Evolutionary conservation across 2,888 invertebrate genomes (phyloP).

Genomic region (Acheta domesticus): DNA sequence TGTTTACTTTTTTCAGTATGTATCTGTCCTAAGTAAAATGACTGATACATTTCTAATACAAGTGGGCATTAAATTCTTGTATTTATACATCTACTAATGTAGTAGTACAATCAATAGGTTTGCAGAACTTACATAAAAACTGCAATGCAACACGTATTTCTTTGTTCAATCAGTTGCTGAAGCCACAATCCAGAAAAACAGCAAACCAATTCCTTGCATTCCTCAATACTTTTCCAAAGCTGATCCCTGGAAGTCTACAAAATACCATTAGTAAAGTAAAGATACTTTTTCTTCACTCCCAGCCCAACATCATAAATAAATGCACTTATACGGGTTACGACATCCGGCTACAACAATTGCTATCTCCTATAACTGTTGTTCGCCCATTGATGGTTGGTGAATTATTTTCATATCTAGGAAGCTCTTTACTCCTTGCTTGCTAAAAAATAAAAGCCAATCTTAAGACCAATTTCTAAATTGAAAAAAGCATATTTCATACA

Average conservation of each 20-base stretch:
- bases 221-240: neutral
- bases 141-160: neutral
- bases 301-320: neutral
- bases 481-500: neutral
- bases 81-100: neutral
- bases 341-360: slow-evolving; percentile 57
- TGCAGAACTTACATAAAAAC: neutral
- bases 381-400: slow-evolving; percentile 68
- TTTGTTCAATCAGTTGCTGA: neutral
- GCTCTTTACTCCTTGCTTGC: slow-evolving; percentile 82
- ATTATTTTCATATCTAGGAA: slow-evolving; percentile 70
- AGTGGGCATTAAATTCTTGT: neutral
- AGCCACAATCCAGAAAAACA: neutral
- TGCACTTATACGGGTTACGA: slow-evolving; percentile 42
- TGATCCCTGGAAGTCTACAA: neutral
- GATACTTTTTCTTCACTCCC: neutral
- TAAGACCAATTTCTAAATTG: neutral
- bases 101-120: neutral
- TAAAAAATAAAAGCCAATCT: slow-evolving; percentile 43
- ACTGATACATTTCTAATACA: neutral
- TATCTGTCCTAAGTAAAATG: neutral
- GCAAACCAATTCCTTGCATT: neutral
- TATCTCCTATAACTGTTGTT: slow-evolving; percentile 65
- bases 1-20: neutral
- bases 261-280: neutral